Base-by-base conservation (phyloP, 2,888 invertebrate genomes). In the Hirtodrosophila trivittata region DNA sequence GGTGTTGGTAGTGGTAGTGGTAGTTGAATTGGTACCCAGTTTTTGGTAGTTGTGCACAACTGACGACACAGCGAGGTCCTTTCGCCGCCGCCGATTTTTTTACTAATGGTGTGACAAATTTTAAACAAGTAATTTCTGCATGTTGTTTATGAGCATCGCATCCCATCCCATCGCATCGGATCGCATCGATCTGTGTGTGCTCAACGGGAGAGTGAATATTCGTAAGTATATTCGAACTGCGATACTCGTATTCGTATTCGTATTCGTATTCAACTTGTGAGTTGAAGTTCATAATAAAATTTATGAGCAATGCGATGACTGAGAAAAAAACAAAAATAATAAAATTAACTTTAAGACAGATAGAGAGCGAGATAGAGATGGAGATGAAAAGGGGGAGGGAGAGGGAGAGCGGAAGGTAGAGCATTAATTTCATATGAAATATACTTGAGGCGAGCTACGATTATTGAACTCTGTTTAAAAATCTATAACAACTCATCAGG, bases 21-120 rank as follows among this genome's bases (percentile, higher is more conserved):
- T 28, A n/a, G 26, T 25, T 21, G 41, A 3, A 18, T 10, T 18
- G 18, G 32, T 32, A 32, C 18, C 32, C 45, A 25, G 38, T 33
- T 35, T 35, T 13, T 38, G 37, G 35, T 26, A 16, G 28, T 14
- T 38, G 12, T 25, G 38, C 26, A 33, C 33, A 41, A 60, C 32
- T 42, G 49, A 45, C 42, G 62, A 46, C 81, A 57, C 77, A 75
- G 78, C 75, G 69, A 84, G 70, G 77, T 83, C 82, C 87, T 86
- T 82, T 81, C 75, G 84, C 84, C 81, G 84, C 84, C 81, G 84
- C 72, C 63, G 85, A 65, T 77, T 82, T 77, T 80, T 82, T 75
- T 88, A 86, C 88, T 87, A 88, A 87, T 87, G 88, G 87, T 85
- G 86, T 87, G 87, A 87, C 87, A 87, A 88, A 88, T 82, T 83